Evolutionary conservation across 2,888 invertebrate genomes (phyloP), one percentile per base, ranked within the genome.

Genomic region (Coleophora flavipennella): DNA sequence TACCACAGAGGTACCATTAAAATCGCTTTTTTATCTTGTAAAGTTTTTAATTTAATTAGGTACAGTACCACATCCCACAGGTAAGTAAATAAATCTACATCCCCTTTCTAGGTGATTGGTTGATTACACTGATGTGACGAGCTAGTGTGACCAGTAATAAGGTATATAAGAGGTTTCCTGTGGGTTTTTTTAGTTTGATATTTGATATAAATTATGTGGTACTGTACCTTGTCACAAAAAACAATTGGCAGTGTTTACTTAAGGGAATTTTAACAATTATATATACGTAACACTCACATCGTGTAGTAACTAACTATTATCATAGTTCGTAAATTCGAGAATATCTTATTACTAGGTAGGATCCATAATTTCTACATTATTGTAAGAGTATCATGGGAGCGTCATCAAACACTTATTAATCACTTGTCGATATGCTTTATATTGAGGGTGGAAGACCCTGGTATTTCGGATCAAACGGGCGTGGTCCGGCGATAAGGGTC

Each of bases 401-500:
- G 31, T 31, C 31, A 31, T 20, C 20, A 20, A 20, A 20, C 20
- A 20, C 20, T 20, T 20, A n/a, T n/a, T n/a, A 20, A 20, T 77
- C 77, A 80, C 76, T 79, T 71, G 64, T 70, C 72, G 83, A 84
- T 83, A 83, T 83, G 83, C 79, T 80, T 79, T 64, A 66, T 65
- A 59, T 57, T 62, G 61, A 54, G 60, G 63, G 54, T 51, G 50
- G 51, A 39, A 46, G 55, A 50, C 66, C 72, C 8, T 55, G 44
- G 20, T 20, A 53, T 53, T 45, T 46, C 52, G 60, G 71, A 74
- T 83, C 81, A 83, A 59, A 88, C 88, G 31, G 89, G 88, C 33
- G 88, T 89, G 46, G 88, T 89, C 61, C 88, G 78, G 42, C 88
- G 73, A 50, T 87, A 80, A 1, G 86, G 81, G 51, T 88, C 88